Evolutionary conservation across 2,113 vertebrate genomes (phyloP).

Genomic region (Raja brachyura): DNA sequence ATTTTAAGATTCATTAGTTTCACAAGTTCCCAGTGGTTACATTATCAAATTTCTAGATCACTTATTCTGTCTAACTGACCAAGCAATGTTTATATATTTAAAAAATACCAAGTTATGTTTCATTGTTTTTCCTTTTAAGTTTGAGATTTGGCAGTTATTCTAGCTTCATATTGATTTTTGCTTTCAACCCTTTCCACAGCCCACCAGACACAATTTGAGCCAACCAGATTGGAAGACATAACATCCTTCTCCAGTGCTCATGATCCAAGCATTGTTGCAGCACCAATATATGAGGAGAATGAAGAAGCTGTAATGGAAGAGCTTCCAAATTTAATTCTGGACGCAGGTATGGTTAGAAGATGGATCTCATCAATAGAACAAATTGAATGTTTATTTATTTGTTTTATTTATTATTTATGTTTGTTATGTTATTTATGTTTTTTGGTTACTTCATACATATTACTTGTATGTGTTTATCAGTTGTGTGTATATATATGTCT

Average conservation of each 20-base stretch:
- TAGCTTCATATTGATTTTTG: background rate
- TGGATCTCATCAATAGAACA: background rate
- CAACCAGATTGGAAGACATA: background rate
- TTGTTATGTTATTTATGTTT: too few relatives aligned
- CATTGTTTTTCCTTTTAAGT: background rate
- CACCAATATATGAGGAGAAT: conserved; percentile 36
- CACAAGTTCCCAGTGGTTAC: background rate
- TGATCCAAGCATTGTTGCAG: background rate
- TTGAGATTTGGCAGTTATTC: background rate
- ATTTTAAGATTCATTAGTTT: background rate
- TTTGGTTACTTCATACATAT: too few relatives aligned
- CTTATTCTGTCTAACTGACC: background rate
- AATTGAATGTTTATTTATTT: too few relatives aligned
- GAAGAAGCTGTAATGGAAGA: background rate
- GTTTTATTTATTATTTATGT: too few relatives aligned
- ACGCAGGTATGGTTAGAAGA: background rate
- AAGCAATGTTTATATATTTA: background rate
- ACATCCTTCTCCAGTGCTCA: conserved; percentile 16
- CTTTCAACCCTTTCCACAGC: background rate
- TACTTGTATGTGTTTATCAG: too few relatives aligned
- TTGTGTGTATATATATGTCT: too few relatives aligned
- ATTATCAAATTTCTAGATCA: background rate
- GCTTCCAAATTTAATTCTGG: background rate
- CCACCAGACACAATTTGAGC: conserved; percentile 12
- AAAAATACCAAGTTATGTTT: background rate